phyloP scores from a whole-genome alignment of 1,140 invertebrate genomes.

The Cydia strobilella region DNA sequence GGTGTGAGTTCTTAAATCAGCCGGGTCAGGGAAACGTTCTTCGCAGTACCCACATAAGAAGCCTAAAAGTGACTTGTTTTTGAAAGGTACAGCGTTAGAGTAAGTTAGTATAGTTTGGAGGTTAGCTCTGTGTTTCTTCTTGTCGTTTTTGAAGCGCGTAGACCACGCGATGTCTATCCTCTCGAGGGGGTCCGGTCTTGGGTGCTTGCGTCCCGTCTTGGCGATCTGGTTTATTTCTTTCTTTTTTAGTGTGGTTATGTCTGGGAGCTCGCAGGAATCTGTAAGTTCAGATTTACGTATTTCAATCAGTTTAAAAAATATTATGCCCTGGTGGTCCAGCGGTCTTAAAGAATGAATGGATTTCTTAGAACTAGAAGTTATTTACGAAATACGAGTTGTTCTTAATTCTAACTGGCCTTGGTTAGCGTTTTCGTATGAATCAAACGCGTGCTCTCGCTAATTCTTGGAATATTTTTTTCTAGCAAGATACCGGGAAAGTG shows the following conservation, averaged over 20 bases:
- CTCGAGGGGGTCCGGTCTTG: too few species aligned
- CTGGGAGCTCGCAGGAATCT: conserved; percentile 47
- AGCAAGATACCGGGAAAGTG: too few species aligned
- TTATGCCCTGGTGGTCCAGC: too few species aligned
- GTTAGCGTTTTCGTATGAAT: too few species aligned
- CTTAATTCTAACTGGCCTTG: too few species aligned
- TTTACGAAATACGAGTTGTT: too few species aligned
- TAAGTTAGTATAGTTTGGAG: conserved; percentile 55
- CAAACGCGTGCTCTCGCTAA: too few species aligned
- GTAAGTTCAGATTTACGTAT: conserved; percentile 21
- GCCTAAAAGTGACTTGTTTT: conserved; percentile 56
- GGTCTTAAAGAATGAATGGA: too few species aligned
- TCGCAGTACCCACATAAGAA: conserved; percentile 66
- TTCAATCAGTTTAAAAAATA: too few species aligned
- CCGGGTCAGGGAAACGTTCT: conserved; percentile 53
- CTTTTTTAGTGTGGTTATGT: conserved; percentile 41
- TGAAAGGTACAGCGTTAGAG: conserved; percentile 63
- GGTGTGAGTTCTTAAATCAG: conserved; percentile 55
- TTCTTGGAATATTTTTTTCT: too few species aligned
- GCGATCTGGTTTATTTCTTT: conserved; percentile 37
- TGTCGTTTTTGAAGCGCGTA: conserved; percentile 39
- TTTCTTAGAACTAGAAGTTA: too few species aligned
- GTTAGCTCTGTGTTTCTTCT: conserved; percentile 61
- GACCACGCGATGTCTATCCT: conserved; percentile 41
- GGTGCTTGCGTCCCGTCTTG: conserved; percentile 38